Evolutionary conservation across 2,797 vertebrate genomes (phyloP).

Genomic region (Propithecus perrieri): DNA sequence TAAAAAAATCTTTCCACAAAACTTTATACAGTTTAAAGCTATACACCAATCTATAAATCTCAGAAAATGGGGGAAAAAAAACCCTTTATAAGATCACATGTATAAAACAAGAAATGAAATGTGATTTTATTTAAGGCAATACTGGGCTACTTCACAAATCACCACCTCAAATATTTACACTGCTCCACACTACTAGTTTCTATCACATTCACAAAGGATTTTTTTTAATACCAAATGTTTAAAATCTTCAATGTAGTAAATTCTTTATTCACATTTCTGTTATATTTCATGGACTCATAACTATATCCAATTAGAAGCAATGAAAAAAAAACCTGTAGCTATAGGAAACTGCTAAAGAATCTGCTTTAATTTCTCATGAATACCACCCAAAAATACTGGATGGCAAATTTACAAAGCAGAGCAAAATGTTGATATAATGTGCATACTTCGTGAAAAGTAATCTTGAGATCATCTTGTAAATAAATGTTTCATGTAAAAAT

Average conservation of each 20-base stretch:
- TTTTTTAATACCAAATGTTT: slow-evolving; percentile 87
- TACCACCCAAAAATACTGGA: slow-evolving; percentile 81
- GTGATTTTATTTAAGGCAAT: slow-evolving; percentile 92
- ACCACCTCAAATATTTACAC: slow-evolving; percentile 91
- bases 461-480: slow-evolving; percentile 82
- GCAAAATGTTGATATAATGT: slow-evolving; percentile 73
- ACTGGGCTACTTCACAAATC: slow-evolving; percentile 92
- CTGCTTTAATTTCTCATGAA: slow-evolving; percentile 82
- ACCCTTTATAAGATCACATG: slow-evolving; percentile 88
- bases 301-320: slow-evolving; percentile 85
- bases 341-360: slow-evolving; percentile 83
- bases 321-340: slow-evolving; percentile 78
- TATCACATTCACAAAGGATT: slow-evolving; percentile 89
- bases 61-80: slow-evolving; percentile 80
- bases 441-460: slow-evolving; percentile 82
- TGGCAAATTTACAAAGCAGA: slow-evolving; percentile 85
- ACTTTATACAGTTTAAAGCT: slow-evolving; percentile 85
- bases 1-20: slow-evolving; percentile 83
- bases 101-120: slow-evolving; percentile 91
- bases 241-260: slow-evolving; percentile 87
- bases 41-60: slow-evolving; percentile 88
- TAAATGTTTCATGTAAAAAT: slow-evolving; percentile 84
- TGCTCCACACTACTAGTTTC: slow-evolving; percentile 89
- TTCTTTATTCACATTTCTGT: slow-evolving; percentile 88
- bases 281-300: slow-evolving; percentile 84